A percentile compares a stretch with the other conserved stretches of the same genome.
These are phyloP conservation scores for Leptoteleia sp. DNA, from an alignment of 1,140 invertebrate species.

Conservation along the genomic window DNA sequence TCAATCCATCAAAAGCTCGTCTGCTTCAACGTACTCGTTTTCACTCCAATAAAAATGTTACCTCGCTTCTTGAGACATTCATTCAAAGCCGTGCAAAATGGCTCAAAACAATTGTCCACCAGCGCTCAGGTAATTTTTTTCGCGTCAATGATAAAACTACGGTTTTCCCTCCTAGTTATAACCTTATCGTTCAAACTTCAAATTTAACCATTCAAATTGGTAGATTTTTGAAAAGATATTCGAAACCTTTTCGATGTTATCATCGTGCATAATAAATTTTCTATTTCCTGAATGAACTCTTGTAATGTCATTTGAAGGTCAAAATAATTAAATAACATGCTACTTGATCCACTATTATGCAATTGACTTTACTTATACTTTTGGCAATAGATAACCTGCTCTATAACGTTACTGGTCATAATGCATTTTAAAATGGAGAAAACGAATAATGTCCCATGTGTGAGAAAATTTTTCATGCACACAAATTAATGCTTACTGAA, in stretches of 20 bases:
- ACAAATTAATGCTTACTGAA: no score
- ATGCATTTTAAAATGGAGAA: no score
- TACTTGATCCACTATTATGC: conserved; percentile 21
- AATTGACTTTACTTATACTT: conserved; percentile 18
- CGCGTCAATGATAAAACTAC: background rate
- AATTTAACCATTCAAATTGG: background rate
- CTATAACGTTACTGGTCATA: background rate
- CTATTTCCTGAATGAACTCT: background rate
- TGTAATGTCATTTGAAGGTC: conserved; percentile 14
- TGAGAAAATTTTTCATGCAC: no score
- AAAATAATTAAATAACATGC: background rate
- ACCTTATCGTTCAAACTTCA: conserved; percentile 10
- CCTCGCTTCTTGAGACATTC: conserved; percentile 73
- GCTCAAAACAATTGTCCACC: conserved; percentile 75
- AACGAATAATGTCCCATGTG: no score
- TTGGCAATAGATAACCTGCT: conserved; percentile 3
- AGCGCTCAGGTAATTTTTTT: conserved; percentile 69
- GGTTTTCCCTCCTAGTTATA: background rate
- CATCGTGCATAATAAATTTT: background rate
- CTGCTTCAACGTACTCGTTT: conserved; percentile 16
- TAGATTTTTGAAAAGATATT: background rate
- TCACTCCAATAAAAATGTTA: conserved; percentile 69
- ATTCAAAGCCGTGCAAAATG: conserved; percentile 69
- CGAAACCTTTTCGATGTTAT: background rate
- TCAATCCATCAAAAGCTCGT: conserved; percentile 23